Percentiles rank a stretch among this genome's conserved stretches.
Conservation (phyloP, 2,888 invertebrate species). For the Lymantria monacha region DNA sequence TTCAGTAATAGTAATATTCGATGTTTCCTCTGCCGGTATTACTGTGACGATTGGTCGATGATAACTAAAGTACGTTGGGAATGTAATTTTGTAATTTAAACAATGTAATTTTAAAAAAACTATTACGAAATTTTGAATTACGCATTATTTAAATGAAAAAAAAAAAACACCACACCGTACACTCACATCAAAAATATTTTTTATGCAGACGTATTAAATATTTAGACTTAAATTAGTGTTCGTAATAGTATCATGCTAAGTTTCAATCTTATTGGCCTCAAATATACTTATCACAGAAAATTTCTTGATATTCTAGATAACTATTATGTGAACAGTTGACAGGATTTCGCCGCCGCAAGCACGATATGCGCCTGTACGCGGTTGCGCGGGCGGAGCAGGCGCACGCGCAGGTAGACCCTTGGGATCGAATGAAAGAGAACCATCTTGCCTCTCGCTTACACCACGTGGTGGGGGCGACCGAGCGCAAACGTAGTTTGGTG, state of each 20-base stretch:
- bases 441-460: slow-evolving; percentile 52
- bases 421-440: slow-evolving; percentile 37
- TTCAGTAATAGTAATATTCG: too few species aligned
- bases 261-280: slow-evolving; percentile 26
- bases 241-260: neutral
- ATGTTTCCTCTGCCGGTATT: too few species aligned
- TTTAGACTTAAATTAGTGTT: too few species aligned
- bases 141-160: too few species aligned
- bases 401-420: slow-evolving; percentile 76
- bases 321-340: slow-evolving; percentile 76
- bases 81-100: too few species aligned
- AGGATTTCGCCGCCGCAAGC: slow-evolving; percentile 70
- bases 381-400: slow-evolving; percentile 47
- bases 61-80: too few species aligned
- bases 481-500: slow-evolving; percentile 70
- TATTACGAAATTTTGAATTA: too few species aligned
- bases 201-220: too few species aligned
- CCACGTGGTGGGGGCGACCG: slow-evolving; percentile 73
- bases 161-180: too few species aligned
- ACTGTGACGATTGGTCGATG: too few species aligned
- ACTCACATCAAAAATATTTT: too few species aligned
- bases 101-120: too few species aligned
- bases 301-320: slow-evolving; percentile 55
- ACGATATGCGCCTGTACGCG: slow-evolving; percentile 38
- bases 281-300: slow-evolving; percentile 33